Percentiles rank a stretch among this genome's conserved stretches.
These are phyloP conservation scores for Galaxias olidus DNA, from an alignment of 2,797 vertebrate species.

Conservation along the genomic window DNA sequence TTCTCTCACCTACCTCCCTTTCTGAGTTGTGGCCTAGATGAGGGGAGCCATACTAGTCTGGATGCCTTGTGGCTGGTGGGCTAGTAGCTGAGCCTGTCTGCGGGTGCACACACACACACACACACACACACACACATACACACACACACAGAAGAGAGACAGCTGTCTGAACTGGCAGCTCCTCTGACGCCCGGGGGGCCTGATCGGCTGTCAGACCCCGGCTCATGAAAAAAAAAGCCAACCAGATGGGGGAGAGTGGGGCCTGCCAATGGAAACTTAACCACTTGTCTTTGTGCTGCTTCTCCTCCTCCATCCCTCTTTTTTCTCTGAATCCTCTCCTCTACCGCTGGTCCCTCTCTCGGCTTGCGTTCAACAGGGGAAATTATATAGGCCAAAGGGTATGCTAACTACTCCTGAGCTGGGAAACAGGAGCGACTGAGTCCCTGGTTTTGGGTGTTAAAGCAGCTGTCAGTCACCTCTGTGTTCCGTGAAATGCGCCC, in stretches of 20 bases:
- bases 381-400: constrained; percentile 75
- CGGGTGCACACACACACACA: neutral
- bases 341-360: constrained; percentile 10
- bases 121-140: constrained; percentile 3
- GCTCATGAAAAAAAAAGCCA: constrained; percentile 63
- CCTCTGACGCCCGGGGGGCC: constrained; percentile 53
- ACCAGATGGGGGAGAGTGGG: constrained; percentile 62
- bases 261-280: constrained; percentile 71
- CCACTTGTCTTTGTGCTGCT: constrained; percentile 60
- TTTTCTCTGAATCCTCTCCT: neutral
- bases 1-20: neutral
- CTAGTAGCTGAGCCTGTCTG: neutral
- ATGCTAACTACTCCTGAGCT: constrained; percentile 64
- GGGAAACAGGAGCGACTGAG: constrained; percentile 56
- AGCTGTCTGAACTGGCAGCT: constrained; percentile 57
- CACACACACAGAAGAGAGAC: constrained; percentile 32
- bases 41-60: constrained; percentile 25
- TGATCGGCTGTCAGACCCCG: constrained; percentile 65
- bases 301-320: constrained; percentile 5
- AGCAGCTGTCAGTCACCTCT: constrained; percentile 48
- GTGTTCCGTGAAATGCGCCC: neutral
- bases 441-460: constrained; percentile 36
- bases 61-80: constrained; percentile 20
- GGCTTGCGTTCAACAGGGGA: constrained; percentile 52
- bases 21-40: constrained; percentile 22